Evolutionary conservation across 2,888 invertebrate genomes (phyloP).

Genomic region (Nezara viridula): DNA sequence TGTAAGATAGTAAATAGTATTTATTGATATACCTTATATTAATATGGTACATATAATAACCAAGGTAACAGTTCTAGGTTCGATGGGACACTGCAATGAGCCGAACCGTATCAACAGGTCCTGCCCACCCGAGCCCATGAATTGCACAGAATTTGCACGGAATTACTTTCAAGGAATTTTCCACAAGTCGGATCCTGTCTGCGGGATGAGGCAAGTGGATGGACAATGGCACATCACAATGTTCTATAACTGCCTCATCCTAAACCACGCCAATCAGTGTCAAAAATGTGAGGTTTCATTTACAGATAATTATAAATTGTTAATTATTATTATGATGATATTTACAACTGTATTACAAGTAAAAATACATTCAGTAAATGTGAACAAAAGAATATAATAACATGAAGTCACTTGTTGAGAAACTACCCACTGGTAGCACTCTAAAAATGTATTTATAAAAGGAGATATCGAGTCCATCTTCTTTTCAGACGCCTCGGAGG

Average conservation of each 20-base stretch:
- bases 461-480: too few species aligned
- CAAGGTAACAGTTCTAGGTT: neutral
- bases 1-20: too few species aligned
- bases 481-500: too few species aligned
- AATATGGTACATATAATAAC: too few species aligned
- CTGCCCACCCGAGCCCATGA: neutral
- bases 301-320: neutral
- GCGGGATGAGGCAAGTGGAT: neutral
- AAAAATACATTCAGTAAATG: too few species aligned
- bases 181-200: neutral
- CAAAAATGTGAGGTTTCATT: neutral
- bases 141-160: neutral
- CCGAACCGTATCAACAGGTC: neutral
- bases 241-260: neutral
- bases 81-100: neutral
- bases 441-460: too few species aligned
- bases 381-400: too few species aligned
- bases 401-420: too few species aligned
- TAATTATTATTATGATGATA: too few species aligned
- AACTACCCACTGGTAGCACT: too few species aligned
- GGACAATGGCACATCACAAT: neutral
- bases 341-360: too few species aligned
- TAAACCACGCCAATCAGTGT: neutral
- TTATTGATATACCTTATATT: too few species aligned
- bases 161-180: neutral